A percentile compares a stretch with the other conserved stretches of the same genome.
Evolutionary conservation across 2,797 vertebrate genomes (phyloP).

Genomic region (Myripristis jacobus): DNA sequence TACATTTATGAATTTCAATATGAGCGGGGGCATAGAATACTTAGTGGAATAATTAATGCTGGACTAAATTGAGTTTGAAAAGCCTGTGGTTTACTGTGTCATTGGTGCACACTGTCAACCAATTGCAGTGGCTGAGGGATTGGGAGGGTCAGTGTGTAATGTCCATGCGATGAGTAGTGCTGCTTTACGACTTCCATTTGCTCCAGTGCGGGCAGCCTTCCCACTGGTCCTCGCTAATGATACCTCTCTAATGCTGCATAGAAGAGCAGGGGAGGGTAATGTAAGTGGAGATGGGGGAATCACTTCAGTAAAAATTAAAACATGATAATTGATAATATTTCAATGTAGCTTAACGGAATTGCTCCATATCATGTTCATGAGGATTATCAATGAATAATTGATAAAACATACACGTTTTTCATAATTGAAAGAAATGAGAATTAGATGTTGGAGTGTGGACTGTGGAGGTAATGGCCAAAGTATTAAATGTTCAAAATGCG

Average conservation of each 20-base stretch:
- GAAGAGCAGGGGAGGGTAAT: conserved; percentile 70
- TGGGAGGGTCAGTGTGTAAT: conserved; percentile 82
- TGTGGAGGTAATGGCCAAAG: conserved; percentile 12
- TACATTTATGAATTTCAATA: conserved; percentile 78
- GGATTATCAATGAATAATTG: conserved; percentile 73
- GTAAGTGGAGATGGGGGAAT: conserved; percentile 75
- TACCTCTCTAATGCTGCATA: conserved; percentile 77
- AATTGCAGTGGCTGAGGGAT: conserved; percentile 75
- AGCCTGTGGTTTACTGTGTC: conserved; percentile 79
- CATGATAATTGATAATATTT: conserved; percentile 81
- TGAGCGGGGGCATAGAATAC: conserved; percentile 73
- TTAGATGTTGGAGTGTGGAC: conserved; percentile 11
- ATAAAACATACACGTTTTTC: conserved; percentile 57
- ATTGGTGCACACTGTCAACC: conserved; percentile 77
- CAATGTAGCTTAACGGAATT: conserved; percentile 69
- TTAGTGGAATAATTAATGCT: conserved; percentile 84
- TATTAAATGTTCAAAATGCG: conserved; percentile 22
- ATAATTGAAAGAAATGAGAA: conserved; percentile 46
- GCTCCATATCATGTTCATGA: conserved; percentile 64
- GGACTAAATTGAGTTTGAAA: conserved; percentile 83
- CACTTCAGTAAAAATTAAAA: conserved; percentile 81
- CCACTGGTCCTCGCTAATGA: conserved; percentile 81
- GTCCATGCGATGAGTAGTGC: conserved; percentile 77
- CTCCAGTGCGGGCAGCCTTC: conserved; percentile 73
- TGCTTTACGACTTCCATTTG: conserved; percentile 84